Base-by-base conservation (phyloP, 2,888 invertebrate species). In the Spicauda simplicius region DNA sequence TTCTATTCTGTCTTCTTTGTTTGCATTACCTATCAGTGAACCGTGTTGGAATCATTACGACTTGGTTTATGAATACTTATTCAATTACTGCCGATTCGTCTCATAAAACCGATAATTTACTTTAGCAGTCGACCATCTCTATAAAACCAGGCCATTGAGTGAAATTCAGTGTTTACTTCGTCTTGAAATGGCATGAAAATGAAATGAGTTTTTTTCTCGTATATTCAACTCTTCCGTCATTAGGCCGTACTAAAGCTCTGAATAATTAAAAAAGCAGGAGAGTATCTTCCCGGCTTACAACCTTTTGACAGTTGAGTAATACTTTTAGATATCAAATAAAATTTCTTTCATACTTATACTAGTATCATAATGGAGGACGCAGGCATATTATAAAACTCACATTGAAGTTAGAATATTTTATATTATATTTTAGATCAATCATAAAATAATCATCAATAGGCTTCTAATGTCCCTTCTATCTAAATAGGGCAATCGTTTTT, bases 241-340 rank as follows among this genome's bases (percentile, higher is more conserved):
- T 55, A 55, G 18, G 55, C 45, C 19, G 12, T 48, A 56, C 30
- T 56, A 25, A 55, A 62, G 18, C 55, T 25, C 25, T 18, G 18
- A 56, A 54, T 63, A 63, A 63, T 63, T 56, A 56, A 63, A 63
- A 63, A 55, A 14, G 52, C 53, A 61, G 48, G 48, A n/a, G 19
- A 48, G 16, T 14, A 19, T 45, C 48, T 59, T 56, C 45, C 33
- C 4, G 2, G 37, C 37, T 37, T 37, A 37, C 37, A 37, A 37
- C 11, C 37, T 1, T 33, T 37, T 37, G 37, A 37, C 37, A 37
- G 37, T 37, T 37, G 12, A 33, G 33, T 33, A 37, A 37, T 37
- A 37, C 37, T 37, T 37, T 37, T 37, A 37, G 12, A 37, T 37
- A 12, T 12, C 1, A 33, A 37, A 12, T 37, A 37, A 37, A 37